Evolutionary conservation across 2,113 vertebrate species (phyloP), one percentile per base, ranked within the genome.

Genomic region (Callopanchax toddi): DNA sequence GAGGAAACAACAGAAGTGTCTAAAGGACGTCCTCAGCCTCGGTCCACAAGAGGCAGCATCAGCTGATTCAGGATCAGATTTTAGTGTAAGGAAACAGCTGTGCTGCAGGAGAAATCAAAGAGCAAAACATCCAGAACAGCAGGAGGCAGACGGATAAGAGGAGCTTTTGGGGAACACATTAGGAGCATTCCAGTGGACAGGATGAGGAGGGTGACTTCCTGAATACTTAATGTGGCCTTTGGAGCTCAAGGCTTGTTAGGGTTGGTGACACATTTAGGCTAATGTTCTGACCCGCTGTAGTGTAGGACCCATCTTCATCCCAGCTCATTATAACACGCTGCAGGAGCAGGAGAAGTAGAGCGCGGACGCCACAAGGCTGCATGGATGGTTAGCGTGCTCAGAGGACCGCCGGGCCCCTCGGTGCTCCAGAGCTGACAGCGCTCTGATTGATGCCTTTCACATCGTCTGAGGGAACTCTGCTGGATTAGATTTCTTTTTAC

Each of bases 231-330:
- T 86, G 71, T 48, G 44, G 58, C 40, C 54, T 67, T 60, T 69
- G 61, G 46, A 74, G 77, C 81, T 81, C 40, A 57, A 81, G 67
- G 83, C 85, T 51, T 5, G 63, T 29, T 63, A 59, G 72, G 84
- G 81, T 77, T 72, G 79, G 79, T 67, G 71, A 85, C 79, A 86
- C 71, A 81, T 85, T 74, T 60, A 74, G 83, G 85, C 66, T 85
- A 80, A 83, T 82, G 78, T 71, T 72, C 62, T 39, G 59, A 55
- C 67, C 52, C 36, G 16, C 75, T 76, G 72, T 57, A 3, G 12
- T 59, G 74, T 20, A 59, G 69, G 71, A 53, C 26, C 80, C 48
- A 11, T 79, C 72, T 65, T 60, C 73, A 71, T 77, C 39, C 71
- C 64, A 45, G 66, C 81, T 82, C 69, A 79, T 89, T 86, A 78